Evolutionary conservation across 2,113 vertebrate species (phyloP).

Genomic region (Nymphicus hollandicus): DNA sequence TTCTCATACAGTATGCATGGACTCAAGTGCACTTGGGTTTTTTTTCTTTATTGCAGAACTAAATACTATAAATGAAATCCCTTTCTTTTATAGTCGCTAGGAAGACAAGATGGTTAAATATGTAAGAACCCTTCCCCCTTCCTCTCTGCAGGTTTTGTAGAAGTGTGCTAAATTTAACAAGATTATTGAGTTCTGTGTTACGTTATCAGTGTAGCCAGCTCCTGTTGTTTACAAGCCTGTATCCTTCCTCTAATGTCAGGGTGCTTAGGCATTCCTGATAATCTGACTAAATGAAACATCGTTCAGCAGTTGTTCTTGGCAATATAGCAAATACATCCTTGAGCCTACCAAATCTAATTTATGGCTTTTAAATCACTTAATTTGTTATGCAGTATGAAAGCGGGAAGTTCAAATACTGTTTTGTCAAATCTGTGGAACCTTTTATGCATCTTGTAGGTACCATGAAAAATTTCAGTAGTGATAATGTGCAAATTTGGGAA

Average conservation of each 20-base stretch:
- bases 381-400: slow-evolving; percentile 40
- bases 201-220: slow-evolving; percentile 49
- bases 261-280: background rate
- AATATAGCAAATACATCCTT: slow-evolving; percentile 19
- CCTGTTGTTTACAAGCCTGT: slow-evolving; percentile 52
- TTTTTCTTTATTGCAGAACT: slow-evolving; percentile 65
- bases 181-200: slow-evolving; percentile 38
- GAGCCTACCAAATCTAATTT: slow-evolving; percentile 51
- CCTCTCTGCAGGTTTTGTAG: slow-evolving; percentile 55
- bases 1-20: slow-evolving; percentile 65
- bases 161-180: slow-evolving; percentile 41
- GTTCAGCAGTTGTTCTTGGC: background rate
- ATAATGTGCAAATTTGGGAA: slow-evolving; percentile 25
- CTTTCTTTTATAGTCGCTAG: slow-evolving; percentile 53
- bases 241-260: background rate
- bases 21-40: slow-evolving; percentile 61
- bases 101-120: slow-evolving; percentile 25
- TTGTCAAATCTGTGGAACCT: slow-evolving; percentile 33
- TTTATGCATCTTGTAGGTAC: slow-evolving; percentile 45
- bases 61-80: slow-evolving; percentile 57
- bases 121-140: slow-evolving; percentile 26
- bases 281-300: background rate
- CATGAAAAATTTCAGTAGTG: slow-evolving; percentile 20
- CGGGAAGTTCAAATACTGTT: slow-evolving; percentile 37
- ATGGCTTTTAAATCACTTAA: slow-evolving; percentile 30